These are phyloP conservation scores for Balaenoptera acutorostrata DNA, from an alignment of 2,113 vertebrate species.

Conservation along the genomic window DNA sequence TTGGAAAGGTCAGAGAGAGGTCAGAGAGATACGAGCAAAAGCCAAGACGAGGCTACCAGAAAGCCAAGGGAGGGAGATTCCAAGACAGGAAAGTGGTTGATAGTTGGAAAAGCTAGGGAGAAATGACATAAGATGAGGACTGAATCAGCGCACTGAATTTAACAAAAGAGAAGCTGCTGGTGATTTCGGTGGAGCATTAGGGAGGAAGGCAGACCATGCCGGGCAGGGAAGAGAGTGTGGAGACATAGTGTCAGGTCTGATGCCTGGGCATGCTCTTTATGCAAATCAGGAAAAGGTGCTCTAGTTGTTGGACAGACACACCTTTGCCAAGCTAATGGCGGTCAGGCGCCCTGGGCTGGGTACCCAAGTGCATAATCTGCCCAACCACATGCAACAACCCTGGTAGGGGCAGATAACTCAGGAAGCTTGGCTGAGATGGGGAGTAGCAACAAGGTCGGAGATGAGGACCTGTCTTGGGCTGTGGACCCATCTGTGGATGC, in stretches of 20 bases:
- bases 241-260: not conserved
- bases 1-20: not conserved
- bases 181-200: no score
- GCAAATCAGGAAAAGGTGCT: not conserved
- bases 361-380: not conserved
- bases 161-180: not conserved
- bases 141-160: not conserved
- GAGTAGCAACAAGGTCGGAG: not conserved
- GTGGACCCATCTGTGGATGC: not conserved
- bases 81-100: not conserved
- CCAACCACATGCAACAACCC: not conserved
- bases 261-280: not conserved
- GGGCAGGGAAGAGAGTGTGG: not conserved
- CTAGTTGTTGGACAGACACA: not conserved
- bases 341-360: not conserved
- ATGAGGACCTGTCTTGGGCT: not conserved
- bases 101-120: not conserved
- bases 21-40: not conserved
- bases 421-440: not conserved
- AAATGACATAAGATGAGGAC: not conserved
- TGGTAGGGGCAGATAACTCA: not conserved
- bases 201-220: no score
- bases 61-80: not conserved
- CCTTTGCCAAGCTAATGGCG: not conserved
- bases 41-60: fast-evolving